Percentiles rank a stretch among this genome's conserved stretches.
Conservation (phyloP, 2,888 invertebrate species). For the Lycaena phlaeas region DNA sequence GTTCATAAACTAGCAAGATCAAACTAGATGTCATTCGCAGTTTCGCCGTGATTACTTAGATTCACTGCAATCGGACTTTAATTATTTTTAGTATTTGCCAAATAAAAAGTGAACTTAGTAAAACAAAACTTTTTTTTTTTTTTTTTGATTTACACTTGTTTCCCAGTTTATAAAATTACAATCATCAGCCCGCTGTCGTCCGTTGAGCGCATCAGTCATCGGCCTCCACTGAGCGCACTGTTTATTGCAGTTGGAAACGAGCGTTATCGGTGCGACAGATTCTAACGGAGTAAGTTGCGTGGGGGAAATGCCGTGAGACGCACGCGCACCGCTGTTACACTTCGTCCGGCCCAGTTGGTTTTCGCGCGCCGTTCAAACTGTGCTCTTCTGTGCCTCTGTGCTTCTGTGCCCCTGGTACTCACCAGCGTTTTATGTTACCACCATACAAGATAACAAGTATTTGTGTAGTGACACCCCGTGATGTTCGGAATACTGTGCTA, state of each 20-base stretch:
- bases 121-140: too few species aligned
- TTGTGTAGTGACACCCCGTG: conserved; percentile 15
- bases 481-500: conserved; percentile 22
- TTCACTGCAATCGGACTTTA: too few species aligned
- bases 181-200: too few species aligned
- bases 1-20: too few species aligned
- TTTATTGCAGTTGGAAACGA: conserved; percentile 22
- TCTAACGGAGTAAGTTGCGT: conserved; percentile 66
- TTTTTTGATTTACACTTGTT: too few species aligned
- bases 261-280: conserved; percentile 31
- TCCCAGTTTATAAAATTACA: too few species aligned
- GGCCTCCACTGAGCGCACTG: conserved; percentile 12
- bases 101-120: too few species aligned
- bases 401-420: conserved; percentile 30
- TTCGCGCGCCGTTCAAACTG: conserved; percentile 66
- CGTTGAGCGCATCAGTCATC: neutral
- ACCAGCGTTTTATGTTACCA: conserved; percentile 18
- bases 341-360: conserved; percentile 68
- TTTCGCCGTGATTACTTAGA: too few species aligned
- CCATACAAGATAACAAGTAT: conserved; percentile 14
- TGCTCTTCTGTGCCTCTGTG: conserved; percentile 58
- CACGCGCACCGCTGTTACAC: conserved; percentile 65
- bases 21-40: too few species aligned
- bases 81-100: too few species aligned
- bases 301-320: conserved; percentile 70